Percentiles rank a stretch among this genome's conserved stretches.
Evolutionary conservation across 2,797 vertebrate species (phyloP).

Genomic region (Lycodopsis pacificus): DNA sequence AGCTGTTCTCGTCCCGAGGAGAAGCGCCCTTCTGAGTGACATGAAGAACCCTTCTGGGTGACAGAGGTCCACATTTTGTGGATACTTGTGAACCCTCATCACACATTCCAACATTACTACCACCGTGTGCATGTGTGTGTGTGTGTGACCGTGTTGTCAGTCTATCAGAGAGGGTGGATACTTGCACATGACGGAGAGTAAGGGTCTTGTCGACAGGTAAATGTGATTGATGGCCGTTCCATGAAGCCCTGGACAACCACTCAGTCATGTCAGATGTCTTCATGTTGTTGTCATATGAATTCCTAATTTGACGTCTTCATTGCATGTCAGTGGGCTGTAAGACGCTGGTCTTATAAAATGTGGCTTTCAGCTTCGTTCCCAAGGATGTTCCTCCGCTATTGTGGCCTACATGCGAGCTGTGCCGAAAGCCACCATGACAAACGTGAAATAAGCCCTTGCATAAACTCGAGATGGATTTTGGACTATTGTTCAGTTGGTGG

Average conservation of each 20-base stretch:
- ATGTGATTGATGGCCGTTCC: constrained; percentile 72
- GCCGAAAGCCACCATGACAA: constrained; percentile 49
- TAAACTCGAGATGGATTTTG: constrained; percentile 55
- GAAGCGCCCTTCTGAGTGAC: constrained; percentile 35
- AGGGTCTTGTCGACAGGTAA: constrained; percentile 62
- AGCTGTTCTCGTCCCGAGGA: constrained; percentile 1
- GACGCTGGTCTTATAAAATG: constrained; percentile 9
- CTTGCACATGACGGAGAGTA: constrained; percentile 45
- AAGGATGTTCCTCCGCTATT: constrained; percentile 15
- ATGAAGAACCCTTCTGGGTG: constrained; percentile 21
- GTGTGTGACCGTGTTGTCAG: constrained; percentile 2
- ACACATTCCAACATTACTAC: constrained; percentile 46
- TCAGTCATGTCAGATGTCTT: constrained; percentile 68
- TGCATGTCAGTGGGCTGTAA: not conserved
- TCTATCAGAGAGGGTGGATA: constrained; percentile 29
- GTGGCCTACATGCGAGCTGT: constrained; percentile 50
- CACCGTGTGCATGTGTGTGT: not conserved
- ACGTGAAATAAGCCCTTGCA: constrained; percentile 58
- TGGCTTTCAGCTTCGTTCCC: constrained; percentile 22
- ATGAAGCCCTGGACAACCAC: constrained; percentile 45
- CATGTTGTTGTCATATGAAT: constrained; percentile 44
- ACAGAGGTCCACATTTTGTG: constrained; percentile 22
- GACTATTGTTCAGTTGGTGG: constrained; percentile 72
- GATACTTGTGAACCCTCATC: constrained; percentile 36
- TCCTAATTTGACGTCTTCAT: constrained; percentile 43